A percentile compares a stretch with the other conserved stretches of the same genome.
phyloP scores from a whole-genome alignment of 1,140 invertebrate species.

The Amphibalanus amphitrite region DNA sequence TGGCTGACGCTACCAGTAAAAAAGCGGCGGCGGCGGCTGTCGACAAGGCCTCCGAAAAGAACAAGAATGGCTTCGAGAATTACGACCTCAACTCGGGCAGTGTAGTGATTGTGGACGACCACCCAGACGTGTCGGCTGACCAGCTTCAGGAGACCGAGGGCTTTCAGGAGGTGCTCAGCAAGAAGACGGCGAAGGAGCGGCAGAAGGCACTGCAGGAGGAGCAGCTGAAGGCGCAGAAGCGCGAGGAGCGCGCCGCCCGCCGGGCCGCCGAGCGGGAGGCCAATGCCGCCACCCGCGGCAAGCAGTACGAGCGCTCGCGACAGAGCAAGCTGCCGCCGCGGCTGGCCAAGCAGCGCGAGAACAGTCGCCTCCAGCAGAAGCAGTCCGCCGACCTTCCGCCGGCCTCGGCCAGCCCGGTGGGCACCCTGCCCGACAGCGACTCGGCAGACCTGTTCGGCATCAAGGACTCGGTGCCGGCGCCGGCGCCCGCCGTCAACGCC shows the following conservation, averaged over 20 bases:
- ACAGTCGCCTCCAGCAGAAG: constrained; percentile 20
- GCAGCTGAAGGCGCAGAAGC: constrained; percentile 5
- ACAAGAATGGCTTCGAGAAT: background rate
- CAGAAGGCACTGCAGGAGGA: constrained; percentile 23
- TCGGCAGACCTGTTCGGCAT: background rate
- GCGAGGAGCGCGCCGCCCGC: background rate
- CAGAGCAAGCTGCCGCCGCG: background rate
- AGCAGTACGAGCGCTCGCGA: background rate
- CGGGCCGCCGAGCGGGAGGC: background rate
- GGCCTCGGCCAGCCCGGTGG: constrained; percentile 24
- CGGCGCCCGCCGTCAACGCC: constrained; percentile 48
- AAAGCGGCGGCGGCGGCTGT: constrained; percentile 13
- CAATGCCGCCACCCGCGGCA: background rate
- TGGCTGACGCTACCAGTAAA: constrained; percentile 35
- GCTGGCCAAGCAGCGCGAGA: background rate
- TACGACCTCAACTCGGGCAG: constrained; percentile 15
- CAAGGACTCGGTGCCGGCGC: background rate
- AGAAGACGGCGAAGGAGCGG: constrained; percentile 32
- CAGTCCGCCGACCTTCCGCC: constrained; percentile 14
- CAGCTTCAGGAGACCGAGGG: constrained; percentile 37
- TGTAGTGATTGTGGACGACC: constrained; percentile 38
- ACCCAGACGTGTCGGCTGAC: constrained; percentile 30
- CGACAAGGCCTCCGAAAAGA: background rate
- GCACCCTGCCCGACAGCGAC: background rate
- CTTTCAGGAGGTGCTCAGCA: constrained; percentile 70